Conservation (phyloP, 2,113 vertebrate species). For the Sceloporus undulatus region DNA sequence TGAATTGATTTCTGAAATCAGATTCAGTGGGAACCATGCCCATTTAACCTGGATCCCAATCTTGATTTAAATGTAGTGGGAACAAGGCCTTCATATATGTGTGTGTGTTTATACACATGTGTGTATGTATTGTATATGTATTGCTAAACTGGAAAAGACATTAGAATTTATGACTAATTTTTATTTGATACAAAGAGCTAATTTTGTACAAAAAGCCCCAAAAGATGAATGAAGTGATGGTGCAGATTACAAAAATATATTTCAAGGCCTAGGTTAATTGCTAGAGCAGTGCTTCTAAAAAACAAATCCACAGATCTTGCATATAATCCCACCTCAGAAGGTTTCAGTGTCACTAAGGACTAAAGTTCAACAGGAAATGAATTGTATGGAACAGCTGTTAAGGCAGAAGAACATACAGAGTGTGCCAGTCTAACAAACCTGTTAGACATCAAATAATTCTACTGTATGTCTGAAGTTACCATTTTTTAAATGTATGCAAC, state of each 20-base stretch:
- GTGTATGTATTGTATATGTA: too few relatives aligned
- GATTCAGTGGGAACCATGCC: too few relatives aligned
- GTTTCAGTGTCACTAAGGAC: background rate
- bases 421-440: background rate
- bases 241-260: background rate
- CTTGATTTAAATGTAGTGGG: too few relatives aligned
- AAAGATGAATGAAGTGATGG: background rate
- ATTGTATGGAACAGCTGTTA: background rate
- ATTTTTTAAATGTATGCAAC: background rate
- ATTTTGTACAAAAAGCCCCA: background rate
- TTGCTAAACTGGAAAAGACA: too few relatives aligned
- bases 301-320: background rate
- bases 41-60: too few relatives aligned
- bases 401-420: background rate
- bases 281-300: background rate
- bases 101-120: too few relatives aligned
- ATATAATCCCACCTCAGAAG: background rate
- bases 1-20: too few relatives aligned
- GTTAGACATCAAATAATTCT: background rate
- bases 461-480: background rate
- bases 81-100: background rate
- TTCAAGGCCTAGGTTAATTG: too few relatives aligned
- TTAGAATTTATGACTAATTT: background rate
- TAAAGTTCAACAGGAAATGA: background rate
- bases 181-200: background rate